Percentiles rank a stretch among this genome's conserved stretches.
Evolutionary conservation across 2,797 vertebrate genomes (phyloP).

Genomic region (Hybognathus amarus): DNA sequence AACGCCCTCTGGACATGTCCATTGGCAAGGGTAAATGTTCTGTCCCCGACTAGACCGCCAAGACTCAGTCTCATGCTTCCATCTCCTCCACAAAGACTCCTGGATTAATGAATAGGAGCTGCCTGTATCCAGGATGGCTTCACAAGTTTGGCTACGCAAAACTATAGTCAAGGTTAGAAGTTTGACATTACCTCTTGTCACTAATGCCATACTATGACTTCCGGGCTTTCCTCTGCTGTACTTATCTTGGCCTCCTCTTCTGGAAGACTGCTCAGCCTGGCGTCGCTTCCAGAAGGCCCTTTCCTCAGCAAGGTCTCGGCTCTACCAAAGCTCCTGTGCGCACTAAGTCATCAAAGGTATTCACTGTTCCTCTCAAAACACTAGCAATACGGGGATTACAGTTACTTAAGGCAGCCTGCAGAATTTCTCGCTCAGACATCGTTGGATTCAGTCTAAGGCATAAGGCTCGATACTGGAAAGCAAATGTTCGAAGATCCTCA

Average conservation of each 20-base stretch:
- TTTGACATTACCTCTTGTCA: background rate
- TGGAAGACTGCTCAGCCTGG: background rate
- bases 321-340: background rate
- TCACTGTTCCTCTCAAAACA: background rate
- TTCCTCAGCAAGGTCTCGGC: background rate
- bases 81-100: background rate
- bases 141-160: background rate
- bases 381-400: background rate
- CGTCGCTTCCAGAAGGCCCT: background rate
- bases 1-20: background rate
- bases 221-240: background rate
- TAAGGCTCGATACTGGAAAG: background rate
- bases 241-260: background rate
- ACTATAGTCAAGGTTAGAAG: background rate
- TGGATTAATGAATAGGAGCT: background rate
- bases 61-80: background rate
- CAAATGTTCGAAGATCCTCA: background rate
- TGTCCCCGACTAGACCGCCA: background rate
- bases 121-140: background rate
- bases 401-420: background rate
- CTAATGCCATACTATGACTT: background rate
- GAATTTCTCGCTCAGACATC: background rate
- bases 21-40: background rate
- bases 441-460: background rate
- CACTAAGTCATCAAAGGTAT: background rate